phyloP scores from a whole-genome alignment of 2,797 vertebrate genomes.

The Sibirionetta formosa region DNA sequence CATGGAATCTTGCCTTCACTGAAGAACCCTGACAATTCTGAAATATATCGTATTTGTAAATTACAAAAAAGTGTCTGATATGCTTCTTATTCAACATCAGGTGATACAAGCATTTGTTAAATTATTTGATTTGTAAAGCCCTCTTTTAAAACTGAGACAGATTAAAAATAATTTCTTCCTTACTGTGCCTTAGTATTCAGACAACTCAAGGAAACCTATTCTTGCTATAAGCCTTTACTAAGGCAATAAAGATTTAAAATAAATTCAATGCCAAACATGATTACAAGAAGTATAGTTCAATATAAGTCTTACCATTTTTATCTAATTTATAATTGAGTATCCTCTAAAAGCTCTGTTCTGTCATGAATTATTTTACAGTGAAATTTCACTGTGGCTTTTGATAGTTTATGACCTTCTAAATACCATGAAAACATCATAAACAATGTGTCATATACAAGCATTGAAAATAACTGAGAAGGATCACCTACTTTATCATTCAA shows the following conservation, averaged over 20 bases:
- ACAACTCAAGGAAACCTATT: constrained; percentile 62
- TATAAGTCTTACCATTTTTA: constrained; percentile 23
- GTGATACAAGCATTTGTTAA: constrained; percentile 25
- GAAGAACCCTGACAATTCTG: constrained; percentile 37
- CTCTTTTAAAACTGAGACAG: background rate
- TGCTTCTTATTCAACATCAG: constrained; percentile 28
- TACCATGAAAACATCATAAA: constrained; percentile 62
- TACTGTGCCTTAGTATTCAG: constrained; percentile 9
- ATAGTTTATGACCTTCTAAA: constrained; percentile 66
- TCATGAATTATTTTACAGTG: constrained; percentile 26
- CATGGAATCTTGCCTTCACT: background rate
- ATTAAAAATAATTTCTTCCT: constrained; percentile 53
- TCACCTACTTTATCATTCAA: constrained; percentile 30
- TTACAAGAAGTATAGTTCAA: constrained; percentile 40
- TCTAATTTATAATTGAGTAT: constrained; percentile 60
- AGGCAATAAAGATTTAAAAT: constrained; percentile 56
- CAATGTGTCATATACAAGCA: background rate
- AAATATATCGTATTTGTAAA: constrained; percentile 43
- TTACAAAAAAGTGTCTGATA: background rate
- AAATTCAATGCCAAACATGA: constrained; percentile 33
- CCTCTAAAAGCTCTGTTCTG: constrained; percentile 55
- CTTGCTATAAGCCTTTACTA: constrained; percentile 12
- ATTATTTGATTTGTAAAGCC: constrained; percentile 44
- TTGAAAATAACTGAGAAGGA: constrained; percentile 64
- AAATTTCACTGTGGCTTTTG: constrained; percentile 35